Conservation (phyloP, 1,140 invertebrate genomes). For the Cydia fagiglandana region DNA sequence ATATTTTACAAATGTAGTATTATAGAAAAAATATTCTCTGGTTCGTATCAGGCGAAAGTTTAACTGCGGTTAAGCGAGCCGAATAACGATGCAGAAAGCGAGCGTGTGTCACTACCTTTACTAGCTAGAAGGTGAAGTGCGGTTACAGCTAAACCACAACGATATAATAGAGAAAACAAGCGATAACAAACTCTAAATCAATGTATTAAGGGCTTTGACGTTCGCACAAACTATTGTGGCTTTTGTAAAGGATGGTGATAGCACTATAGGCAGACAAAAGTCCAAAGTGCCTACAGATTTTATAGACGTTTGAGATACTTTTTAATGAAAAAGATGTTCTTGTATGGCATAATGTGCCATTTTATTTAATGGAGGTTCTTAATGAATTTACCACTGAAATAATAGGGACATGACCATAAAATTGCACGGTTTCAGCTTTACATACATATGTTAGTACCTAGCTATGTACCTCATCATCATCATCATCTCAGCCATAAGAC, state of each 20-base stretch:
- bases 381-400: conserved; percentile 3
- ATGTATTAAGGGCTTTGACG: not conserved
- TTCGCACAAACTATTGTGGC: not conserved
- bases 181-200: not conserved
- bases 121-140: conserved; percentile 55
- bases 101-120: conserved; percentile 60
- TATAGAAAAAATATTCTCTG: no score
- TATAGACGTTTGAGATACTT: not conserved
- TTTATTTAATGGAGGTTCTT: not conserved
- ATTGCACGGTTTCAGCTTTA: not conserved
- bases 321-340: not conserved
- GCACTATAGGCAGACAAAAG: not conserved
- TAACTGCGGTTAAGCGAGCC: conserved; percentile 52
- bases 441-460: not conserved
- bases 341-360: conserved; percentile 3
- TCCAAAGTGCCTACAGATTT: not conserved
- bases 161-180: not conserved
- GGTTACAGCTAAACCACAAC: conserved; percentile 41
- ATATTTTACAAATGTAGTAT: no score
- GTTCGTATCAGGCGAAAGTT: not conserved
- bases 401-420: not conserved
- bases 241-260: not conserved
- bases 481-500: no score
- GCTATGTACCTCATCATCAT: no score
- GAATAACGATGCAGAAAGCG: conserved; percentile 53